Evolutionary conservation across 1,140 invertebrate genomes (phyloP), one percentile per base, ranked within the genome.

Genomic region (Brachionus manjavacas): DNA sequence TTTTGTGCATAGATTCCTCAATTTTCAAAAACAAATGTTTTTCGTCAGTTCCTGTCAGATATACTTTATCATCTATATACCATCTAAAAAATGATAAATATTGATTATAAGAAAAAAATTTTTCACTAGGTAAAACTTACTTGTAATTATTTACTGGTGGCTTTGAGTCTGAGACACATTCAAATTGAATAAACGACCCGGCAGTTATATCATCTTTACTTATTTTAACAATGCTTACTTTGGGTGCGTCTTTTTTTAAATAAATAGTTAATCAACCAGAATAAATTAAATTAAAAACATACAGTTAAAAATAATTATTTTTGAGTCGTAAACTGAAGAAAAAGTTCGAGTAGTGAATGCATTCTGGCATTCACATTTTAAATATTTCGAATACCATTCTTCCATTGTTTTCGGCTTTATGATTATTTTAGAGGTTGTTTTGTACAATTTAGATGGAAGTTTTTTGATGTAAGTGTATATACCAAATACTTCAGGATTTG

Each of bases 281-380:
- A 49, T 20, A 76, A 23, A 23, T 76, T 39, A 55, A 60, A 16
- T 16, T 55, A 28, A 6, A 35, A 8, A 80, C 3, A 25, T 60
- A 81, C 79, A 81, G 20, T 81, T 81, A 41, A 81, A 39, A 41
- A 46, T 43, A 23, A 81, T 81, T 28, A 68, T 28, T 46, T 64
- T 81, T 64, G 79, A 81, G 25, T 81, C 79, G n/a, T 43, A 68
- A 43, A 81, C 23, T 28, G 35, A 43, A 14, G 64, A 28, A 14
- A 9, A 31, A 6, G 52, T 64, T 20, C n/a, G n/a, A 11, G 20
- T 68, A 35, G 52, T 68, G 9, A 81, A 68, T 1, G 14, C 64
- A 46, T 68, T 81, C 23, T 81, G 49, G n/a, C 79, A 81, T 23
- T 81, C 79, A 35, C 79, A 81, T 20, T 68, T 81, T 23, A 81